These are phyloP conservation scores for Dascillus cervinus DNA, from an alignment of 2,888 invertebrate genomes.

Conservation along the genomic window DNA sequence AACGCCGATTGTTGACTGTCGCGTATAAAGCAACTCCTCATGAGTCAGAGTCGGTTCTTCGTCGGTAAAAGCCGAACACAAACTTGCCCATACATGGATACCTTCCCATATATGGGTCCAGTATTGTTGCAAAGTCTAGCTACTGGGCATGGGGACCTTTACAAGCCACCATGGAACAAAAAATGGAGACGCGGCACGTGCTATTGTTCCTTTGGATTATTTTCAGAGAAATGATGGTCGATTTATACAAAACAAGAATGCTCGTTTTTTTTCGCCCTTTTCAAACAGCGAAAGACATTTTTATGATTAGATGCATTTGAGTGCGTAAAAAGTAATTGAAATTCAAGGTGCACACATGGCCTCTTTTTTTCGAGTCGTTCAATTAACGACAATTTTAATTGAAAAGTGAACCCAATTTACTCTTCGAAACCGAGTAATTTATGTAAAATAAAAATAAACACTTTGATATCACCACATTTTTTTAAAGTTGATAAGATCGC, in stretches of 20 bases:
- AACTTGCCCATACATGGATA: constrained; percentile 36
- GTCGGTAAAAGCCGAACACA: constrained; percentile 26
- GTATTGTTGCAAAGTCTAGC: constrained; percentile 31
- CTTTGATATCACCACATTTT: not conserved
- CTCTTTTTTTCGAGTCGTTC: too few relatives aligned
- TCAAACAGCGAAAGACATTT: too few relatives aligned
- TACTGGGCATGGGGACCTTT: constrained; percentile 34
- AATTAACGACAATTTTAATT: too few relatives aligned
- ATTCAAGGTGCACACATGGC: too few relatives aligned
- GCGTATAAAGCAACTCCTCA: constrained; percentile 25
- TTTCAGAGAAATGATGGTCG: constrained; percentile 18
- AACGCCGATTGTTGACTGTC: constrained; percentile 33
- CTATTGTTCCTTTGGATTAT: constrained; percentile 31
- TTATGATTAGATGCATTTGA: too few relatives aligned
- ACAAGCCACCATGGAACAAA: constrained; percentile 19
- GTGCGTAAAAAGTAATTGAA: too few relatives aligned
- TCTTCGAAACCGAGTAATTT: not conserved
- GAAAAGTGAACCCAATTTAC: too few relatives aligned
- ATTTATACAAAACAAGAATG: too few relatives aligned
- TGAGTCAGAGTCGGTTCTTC: constrained; percentile 30
- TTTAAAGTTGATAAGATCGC: constrained; percentile 2
- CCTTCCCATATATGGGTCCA: constrained; percentile 34
- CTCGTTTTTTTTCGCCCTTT: too few relatives aligned
- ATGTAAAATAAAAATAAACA: not conserved
- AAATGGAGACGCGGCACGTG: constrained; percentile 35